Evolutionary conservation across 1,140 invertebrate species (phyloP).

Genomic region (Psix sp.): DNA sequence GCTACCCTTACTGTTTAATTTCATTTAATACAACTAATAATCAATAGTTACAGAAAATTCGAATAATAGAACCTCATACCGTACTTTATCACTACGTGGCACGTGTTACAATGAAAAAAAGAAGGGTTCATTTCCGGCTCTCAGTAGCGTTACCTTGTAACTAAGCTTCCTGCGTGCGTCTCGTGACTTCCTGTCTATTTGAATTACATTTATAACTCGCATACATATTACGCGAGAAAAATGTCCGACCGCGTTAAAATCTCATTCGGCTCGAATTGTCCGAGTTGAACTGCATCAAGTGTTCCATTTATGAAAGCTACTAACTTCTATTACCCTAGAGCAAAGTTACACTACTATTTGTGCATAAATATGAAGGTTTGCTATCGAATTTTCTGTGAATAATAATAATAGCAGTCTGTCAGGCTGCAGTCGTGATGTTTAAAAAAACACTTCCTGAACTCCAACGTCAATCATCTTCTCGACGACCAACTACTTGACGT

Average conservation of each 20-base stretch:
- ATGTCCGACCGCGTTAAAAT: no score
- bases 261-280: no score
- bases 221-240: no score
- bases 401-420: constrained; percentile 15
- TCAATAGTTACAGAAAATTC: constrained; percentile 30
- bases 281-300: no score
- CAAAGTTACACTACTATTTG: no score
- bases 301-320: no score
- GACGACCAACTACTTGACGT: constrained; percentile 31
- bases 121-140: constrained; percentile 63
- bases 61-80: constrained; percentile 23
- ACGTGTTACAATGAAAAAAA: constrained; percentile 35
- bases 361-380: no score
- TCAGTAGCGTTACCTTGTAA: constrained; percentile 60
- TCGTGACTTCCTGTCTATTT: constrained; percentile 52
- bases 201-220: no score
- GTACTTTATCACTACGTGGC: constrained; percentile 56
- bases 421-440: constrained; percentile 14
- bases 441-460: constrained; percentile 34
- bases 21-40: no score
- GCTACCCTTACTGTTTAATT: no score
- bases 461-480: constrained; percentile 41
- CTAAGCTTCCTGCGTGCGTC: constrained; percentile 67
- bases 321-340: no score
- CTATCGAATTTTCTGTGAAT: no score